These are phyloP conservation scores for Hipparchia sbordonii DNA, from an alignment of 2,888 invertebrate genomes.

Conservation along the genomic window DNA sequence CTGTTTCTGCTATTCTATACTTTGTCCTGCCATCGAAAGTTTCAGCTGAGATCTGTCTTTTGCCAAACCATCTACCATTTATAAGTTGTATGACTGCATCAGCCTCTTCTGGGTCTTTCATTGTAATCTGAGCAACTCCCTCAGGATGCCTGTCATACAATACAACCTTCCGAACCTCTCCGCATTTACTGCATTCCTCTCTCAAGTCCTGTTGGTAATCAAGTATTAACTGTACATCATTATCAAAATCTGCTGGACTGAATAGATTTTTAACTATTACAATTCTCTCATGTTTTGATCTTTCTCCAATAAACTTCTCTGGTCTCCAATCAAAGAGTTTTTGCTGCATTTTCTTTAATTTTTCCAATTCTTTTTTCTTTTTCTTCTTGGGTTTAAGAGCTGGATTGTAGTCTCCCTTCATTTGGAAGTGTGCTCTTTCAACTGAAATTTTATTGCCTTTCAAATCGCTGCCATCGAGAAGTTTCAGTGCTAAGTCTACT, in stretches of 20 bases:
- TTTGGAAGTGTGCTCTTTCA: constrained; percentile 95
- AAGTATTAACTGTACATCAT: constrained; percentile 92
- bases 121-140: constrained; percentile 96
- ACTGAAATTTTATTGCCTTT: constrained; percentile 92
- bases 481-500: constrained; percentile 94
- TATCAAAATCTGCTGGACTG: constrained; percentile 93
- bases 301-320: constrained; percentile 93
- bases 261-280: constrained; percentile 98
- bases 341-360: constrained; percentile 95
- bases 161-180: constrained; percentile 94
- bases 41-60: constrained; percentile 92
- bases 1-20: constrained; percentile 95
- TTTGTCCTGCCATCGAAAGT: constrained; percentile 98
- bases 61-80: constrained; percentile 95
- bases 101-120: constrained; percentile 94
- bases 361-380: constrained; percentile 94
- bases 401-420: constrained; percentile 97
- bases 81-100: constrained; percentile 94
- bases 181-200: constrained; percentile 95
- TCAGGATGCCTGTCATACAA: constrained; percentile 97
- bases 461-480: constrained; percentile 93
- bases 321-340: constrained; percentile 99
- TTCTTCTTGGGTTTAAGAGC: constrained; percentile 94
- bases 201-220: constrained; percentile 96
- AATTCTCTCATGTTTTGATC: constrained; percentile 93